phyloP scores from a whole-genome alignment of 2,797 vertebrate genomes.

The Parotocinclus haroldoi region DNA sequence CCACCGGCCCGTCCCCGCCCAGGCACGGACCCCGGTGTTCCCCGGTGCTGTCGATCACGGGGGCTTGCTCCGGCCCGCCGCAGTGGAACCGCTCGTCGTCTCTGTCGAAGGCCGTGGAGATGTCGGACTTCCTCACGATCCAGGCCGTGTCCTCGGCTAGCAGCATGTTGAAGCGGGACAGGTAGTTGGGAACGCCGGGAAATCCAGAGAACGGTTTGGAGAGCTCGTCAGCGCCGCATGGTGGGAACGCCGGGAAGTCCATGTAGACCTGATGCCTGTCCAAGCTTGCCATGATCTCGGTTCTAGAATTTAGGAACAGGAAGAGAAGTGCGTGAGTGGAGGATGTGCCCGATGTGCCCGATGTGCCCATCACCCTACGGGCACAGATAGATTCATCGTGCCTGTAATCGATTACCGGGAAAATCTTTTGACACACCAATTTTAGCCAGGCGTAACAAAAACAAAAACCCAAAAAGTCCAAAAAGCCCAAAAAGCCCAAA shows the following conservation, averaged over 20 bases:
- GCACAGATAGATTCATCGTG: too few relatives aligned
- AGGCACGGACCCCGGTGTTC: constrained; percentile 67
- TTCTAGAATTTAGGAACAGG: not conserved
- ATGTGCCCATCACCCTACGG: too few relatives aligned
- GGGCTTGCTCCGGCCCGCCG: constrained; percentile 76
- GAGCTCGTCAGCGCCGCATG: constrained; percentile 2
- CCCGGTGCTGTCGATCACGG: constrained; percentile 91
- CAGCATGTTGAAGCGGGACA: constrained; percentile 89
- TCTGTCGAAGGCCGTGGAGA: constrained; percentile 52
- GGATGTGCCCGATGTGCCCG: too few relatives aligned
- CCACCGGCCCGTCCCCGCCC: constrained; percentile 74
- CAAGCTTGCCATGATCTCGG: constrained; percentile 13
- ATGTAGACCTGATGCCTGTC: constrained; percentile 2
- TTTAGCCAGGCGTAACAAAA: too few relatives aligned
- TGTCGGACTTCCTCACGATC: constrained; percentile 70
- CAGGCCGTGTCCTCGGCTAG: constrained; percentile 77
- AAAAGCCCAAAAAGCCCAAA: too few relatives aligned
- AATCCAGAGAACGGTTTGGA: constrained; percentile 4
- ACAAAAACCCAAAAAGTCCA: too few relatives aligned
- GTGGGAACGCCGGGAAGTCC: constrained; percentile 16
- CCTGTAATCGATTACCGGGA: too few relatives aligned
- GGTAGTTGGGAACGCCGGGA: constrained; percentile 57
- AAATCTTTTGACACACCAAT: not conserved
- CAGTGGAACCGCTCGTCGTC: not conserved
- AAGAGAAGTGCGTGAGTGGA: too few relatives aligned